Conservation (phyloP, 2,888 invertebrate genomes). For the Tethea ocularis region DNA sequence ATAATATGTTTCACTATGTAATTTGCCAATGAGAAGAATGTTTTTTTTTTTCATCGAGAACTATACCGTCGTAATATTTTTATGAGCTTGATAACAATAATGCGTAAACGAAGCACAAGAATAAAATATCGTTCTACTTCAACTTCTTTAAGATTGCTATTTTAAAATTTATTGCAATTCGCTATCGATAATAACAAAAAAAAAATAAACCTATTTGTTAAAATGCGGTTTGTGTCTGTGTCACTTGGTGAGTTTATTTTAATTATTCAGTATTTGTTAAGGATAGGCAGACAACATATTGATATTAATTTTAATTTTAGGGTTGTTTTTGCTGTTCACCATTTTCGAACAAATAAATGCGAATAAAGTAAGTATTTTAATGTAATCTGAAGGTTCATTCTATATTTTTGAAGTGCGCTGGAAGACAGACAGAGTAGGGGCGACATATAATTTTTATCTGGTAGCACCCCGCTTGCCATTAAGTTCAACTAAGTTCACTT, state of each 20-base stretch:
- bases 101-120: neutral
- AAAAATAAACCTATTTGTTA: conserved; percentile 12
- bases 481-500: too few relatives aligned
- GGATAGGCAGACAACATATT: neutral
- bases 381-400: neutral
- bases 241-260: conserved; percentile 25
- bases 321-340: conserved; percentile 18
- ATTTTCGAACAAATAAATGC: conserved; percentile 17
- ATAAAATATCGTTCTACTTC: neutral
- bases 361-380: conserved; percentile 27
- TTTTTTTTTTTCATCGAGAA: neutral
- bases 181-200: neutral
- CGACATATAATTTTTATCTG: too few relatives aligned
- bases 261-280: neutral
- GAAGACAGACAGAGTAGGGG: neutral
- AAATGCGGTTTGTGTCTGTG: conserved; percentile 29
- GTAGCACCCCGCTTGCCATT: too few relatives aligned
- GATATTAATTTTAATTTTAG: conserved; percentile 13
- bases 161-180: neutral
- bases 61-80: neutral
- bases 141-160: neutral
- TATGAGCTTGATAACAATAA: neutral
- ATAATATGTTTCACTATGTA: neutral
- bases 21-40: neutral
- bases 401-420: neutral